phyloP scores from a whole-genome alignment of 2,113 vertebrate genomes.

The Heloderma charlesbogerti region DNA sequence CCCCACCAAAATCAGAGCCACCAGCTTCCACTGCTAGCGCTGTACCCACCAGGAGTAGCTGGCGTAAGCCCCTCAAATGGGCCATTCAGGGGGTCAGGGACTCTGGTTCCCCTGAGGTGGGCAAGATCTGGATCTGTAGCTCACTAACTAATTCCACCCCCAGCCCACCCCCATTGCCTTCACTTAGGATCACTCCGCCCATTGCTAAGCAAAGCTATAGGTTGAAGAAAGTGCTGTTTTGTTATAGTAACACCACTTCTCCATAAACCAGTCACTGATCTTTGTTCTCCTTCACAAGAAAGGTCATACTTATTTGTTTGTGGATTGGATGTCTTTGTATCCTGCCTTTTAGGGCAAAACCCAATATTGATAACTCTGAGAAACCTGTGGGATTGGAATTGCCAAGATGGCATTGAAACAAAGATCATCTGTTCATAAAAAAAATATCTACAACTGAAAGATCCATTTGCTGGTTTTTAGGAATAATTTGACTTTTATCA shows the following conservation, averaged over 20 bases:
- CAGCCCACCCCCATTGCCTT: too few species aligned
- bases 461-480: constrained; percentile 65
- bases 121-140: too few species aligned
- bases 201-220: constrained; percentile 4
- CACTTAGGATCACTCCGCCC: not conserved
- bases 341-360: not conserved
- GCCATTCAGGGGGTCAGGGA: too few species aligned
- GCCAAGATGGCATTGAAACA: constrained; percentile 62
- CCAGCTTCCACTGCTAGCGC: too few species aligned
- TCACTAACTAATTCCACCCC: too few species aligned
- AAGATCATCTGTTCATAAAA: constrained; percentile 64
- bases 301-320: constrained; percentile 46
- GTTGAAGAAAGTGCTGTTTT: constrained; percentile 50
- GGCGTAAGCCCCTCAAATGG: too few species aligned
- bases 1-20: too few species aligned
- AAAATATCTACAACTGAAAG: constrained; percentile 74
- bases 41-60: too few species aligned
- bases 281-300: constrained; percentile 62
- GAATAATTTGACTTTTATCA: constrained; percentile 63
- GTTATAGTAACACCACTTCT: constrained; percentile 41
- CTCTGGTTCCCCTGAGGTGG: too few species aligned
- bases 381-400: constrained; percentile 65
- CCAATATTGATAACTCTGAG: not conserved
- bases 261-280: constrained; percentile 54
- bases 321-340: not conserved